Evolutionary conservation across 2,888 invertebrate species (phyloP), one percentile per base, ranked within the genome.

Genomic region (Ennomos fuscantarius): DNA sequence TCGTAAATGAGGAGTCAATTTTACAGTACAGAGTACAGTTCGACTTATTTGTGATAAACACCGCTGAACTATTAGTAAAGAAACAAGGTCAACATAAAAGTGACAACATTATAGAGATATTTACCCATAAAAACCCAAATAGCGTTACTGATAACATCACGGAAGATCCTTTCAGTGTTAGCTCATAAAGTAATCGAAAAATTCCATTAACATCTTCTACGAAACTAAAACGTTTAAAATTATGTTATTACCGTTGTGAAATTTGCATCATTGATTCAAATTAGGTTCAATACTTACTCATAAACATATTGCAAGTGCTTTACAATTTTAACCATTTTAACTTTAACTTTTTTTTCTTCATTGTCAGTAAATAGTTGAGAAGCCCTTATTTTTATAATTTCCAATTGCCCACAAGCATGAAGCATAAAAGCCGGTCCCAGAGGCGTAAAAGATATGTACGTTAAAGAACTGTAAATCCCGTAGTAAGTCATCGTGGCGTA

Each of bases 371-470:
- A 64, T 34, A 68, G 42, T 8, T 24, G 40, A 2, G 56, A 35
- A 1, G 57, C 52, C 34, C 39, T 42, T 10, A 13, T 60, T 33
- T 41, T 60, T 1, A 60, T 45, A 2, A 66, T 45, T 11, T 68
- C 68, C 24, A 69, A 34, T 41, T 68, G 64, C 0, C 63, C 62
- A 37, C 63, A 62, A 0, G 63, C 59, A 13, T 69, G 68, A 0
- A 64, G 24, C 59, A 70, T 64, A 1, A 64, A 60, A 1, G 51
- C 43, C 1, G 61, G 60, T 0, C 62, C 62, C 9, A 68, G 52
- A 24, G 62, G 62, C 6, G 61, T 53, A 15, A 65, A 62, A 8
- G 50, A 49, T 9, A 46, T 9, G 10, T 50, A 61, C 33, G 56
- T 41, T 6, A 42, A n/a, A 5, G 42, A 40, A 10, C 37, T 8